Conservation (phyloP, 2,888 invertebrate species). For the Synergus japonicus region DNA sequence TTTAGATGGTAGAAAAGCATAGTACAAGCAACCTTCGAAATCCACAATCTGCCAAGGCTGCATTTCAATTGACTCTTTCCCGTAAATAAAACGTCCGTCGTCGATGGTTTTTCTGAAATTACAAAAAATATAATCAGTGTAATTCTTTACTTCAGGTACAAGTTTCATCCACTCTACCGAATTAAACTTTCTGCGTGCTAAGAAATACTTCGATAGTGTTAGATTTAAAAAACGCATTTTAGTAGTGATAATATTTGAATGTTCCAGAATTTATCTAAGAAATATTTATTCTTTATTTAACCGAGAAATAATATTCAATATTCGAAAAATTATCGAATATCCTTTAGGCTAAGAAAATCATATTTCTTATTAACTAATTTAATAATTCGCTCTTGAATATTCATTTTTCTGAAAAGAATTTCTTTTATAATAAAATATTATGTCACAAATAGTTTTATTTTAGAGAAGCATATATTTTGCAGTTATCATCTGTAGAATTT, state of each 20-base stretch:
- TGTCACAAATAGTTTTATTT: not conserved
- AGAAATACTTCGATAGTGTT: slow-evolving; percentile 15
- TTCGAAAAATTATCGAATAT: not conserved
- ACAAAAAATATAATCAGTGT: slow-evolving; percentile 40
- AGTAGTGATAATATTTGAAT: no score
- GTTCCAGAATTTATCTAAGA: not conserved
- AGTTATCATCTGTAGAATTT: not conserved
- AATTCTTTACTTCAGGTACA: not conserved
- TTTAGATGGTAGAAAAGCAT: slow-evolving; percentile 65
- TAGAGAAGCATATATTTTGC: not conserved
- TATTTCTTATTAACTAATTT: no score
- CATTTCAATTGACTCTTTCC: slow-evolving; percentile 65
- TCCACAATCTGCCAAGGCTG: slow-evolving; percentile 68
- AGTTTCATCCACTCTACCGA: slow-evolving; percentile 5
- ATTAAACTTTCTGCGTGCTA: slow-evolving; percentile 29
- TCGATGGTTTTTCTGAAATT: slow-evolving; percentile 61
- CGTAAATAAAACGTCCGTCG: slow-evolving; percentile 64
- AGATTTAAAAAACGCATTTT: slow-evolving; percentile 2
- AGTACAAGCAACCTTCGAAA: slow-evolving; percentile 65
- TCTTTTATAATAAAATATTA: not conserved
- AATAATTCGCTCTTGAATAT: no score
- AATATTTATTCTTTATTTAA: not conserved
- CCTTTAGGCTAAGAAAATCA: not conserved
- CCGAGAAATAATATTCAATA: not conserved
- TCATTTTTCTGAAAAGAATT: no score